Percentiles rank a stretch among this genome's conserved stretches.
phyloP scores from a whole-genome alignment of 2,888 invertebrate genomes.

The Erannis defoliaria region DNA sequence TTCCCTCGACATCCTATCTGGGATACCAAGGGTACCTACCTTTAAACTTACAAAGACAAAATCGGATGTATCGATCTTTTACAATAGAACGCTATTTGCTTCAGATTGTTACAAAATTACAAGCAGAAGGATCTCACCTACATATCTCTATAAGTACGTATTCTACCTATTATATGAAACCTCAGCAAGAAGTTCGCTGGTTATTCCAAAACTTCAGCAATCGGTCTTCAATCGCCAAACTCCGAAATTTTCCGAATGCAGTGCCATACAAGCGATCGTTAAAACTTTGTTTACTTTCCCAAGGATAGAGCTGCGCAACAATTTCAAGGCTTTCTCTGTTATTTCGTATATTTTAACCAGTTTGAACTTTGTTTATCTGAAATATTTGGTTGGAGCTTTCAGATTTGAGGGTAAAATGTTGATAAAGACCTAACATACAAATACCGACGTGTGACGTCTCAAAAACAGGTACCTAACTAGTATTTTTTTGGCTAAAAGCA shows the following conservation, averaged over 20 bases:
- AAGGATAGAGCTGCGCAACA: conserved; percentile 43
- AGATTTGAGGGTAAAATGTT: neutral
- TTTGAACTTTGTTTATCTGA: conserved; percentile 23
- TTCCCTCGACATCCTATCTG: no score
- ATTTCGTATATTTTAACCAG: conserved; percentile 34
- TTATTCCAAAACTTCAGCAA: conserved; percentile 26
- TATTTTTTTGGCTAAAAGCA: no score
- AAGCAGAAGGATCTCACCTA: neutral
- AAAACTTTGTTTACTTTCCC: conserved; percentile 46
- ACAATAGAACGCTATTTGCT: no score
- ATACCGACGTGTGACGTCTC: no score
- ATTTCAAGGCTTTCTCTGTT: conserved; percentile 40
- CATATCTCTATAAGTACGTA: no score
- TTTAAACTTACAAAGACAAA: no score
- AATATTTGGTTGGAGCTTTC: conserved; percentile 25
- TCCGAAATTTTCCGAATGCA: conserved; percentile 30
- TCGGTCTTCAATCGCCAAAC: conserved; percentile 18
- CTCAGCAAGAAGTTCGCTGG: conserved; percentile 1
- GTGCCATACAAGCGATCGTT: conserved; percentile 37
- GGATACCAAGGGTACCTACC: no score
- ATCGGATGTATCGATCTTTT: no score
- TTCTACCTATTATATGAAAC: neutral
- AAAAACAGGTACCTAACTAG: no score
- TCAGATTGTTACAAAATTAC: neutral
- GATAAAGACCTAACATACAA: neutral